phyloP scores from a whole-genome alignment of 2,797 vertebrate genomes.

The Momotus momota region DNA sequence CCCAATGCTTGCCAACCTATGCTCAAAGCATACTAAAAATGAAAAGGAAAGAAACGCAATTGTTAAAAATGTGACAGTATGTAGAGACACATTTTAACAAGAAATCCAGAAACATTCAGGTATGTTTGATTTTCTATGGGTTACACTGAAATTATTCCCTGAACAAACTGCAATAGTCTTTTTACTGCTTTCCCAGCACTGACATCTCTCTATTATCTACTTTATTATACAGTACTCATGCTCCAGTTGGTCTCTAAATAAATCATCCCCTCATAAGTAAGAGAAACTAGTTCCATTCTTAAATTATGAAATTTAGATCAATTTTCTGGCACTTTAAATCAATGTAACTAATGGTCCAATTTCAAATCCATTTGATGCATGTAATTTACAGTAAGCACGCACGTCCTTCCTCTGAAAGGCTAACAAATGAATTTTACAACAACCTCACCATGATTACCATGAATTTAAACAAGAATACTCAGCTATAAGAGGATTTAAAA shows the following conservation, averaged over 20 bases:
- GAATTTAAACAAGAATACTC: background rate
- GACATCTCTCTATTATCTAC: slow-evolving; percentile 18
- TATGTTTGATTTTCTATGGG: background rate
- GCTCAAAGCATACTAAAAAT: background rate
- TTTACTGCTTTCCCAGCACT: background rate
- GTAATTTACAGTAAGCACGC: slow-evolving; percentile 61
- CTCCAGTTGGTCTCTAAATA: slow-evolving; percentile 64
- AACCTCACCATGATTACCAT: background rate
- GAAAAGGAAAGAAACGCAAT: background rate
- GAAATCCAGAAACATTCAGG: background rate
- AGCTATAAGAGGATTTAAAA: background rate
- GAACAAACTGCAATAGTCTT: background rate
- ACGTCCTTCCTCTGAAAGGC: slow-evolving; percentile 33
- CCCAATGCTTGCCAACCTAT: background rate
- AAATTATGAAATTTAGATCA: slow-evolving; percentile 70
- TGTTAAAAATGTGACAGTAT: background rate
- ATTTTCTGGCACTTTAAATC: slow-evolving; percentile 74
- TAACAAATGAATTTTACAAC: slow-evolving; percentile 58
- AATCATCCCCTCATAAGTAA: slow-evolving; percentile 51
- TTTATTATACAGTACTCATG: slow-evolving; percentile 40
- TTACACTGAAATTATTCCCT: slow-evolving; percentile 1
- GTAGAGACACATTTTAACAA: background rate
- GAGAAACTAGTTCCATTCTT: slow-evolving; percentile 56
- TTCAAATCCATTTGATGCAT: slow-evolving; percentile 69
- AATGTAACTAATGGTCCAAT: slow-evolving; percentile 64